Base-by-base conservation (phyloP, 2,888 invertebrate species). In the Neoaliturus tenellus region DNA sequence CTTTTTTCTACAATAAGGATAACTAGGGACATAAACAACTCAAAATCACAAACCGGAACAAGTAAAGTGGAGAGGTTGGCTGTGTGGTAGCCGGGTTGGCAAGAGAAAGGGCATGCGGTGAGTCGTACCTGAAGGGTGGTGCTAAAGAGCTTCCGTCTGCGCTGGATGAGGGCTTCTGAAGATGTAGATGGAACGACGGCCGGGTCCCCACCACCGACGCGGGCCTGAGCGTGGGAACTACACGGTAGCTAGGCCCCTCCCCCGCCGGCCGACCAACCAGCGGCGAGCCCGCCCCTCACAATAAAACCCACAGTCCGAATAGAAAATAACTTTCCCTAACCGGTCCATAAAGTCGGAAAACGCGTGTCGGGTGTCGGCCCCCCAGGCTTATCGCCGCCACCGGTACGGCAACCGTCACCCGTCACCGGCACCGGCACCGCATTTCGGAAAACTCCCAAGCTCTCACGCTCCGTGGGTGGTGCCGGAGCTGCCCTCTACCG, bases 141-240 rank as follows among this genome's bases (percentile, higher is more conserved):
- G 55, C 55, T 25, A 78, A 78, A 78, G 78, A 35, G 82, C 82
- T 82, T 82, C 82, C 73, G 82, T 55, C 82, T 55, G 73, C 55
- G 73, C 82, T 82, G 73, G 73, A 58, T 81, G 84, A 55, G 58
- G 69, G 84, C 84, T 84, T 84, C 84, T 84, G 84, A 84, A 84
- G 84, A 84, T 84, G 84, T 84, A 81, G 81, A 81, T 69, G 82
- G 87, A 90, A 90, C 90, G 90, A 20, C 39, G 90, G 90, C 90
- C 89, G 89, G 89, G 90, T 88, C 89, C 90, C 90, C 91, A 91
- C 91, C 91, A 91, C 91, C 91, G 33, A 20, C 14, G 81, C n/a
- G n/a, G n/a, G n/a, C n/a, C 12, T 23, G 90, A 91, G 92, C 92
- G 93, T 93, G 93, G 93, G 93, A 93, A 93, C 92, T 93, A 92